Base-by-base conservation (phyloP, 2,888 invertebrate genomes). In the Drosophila crucigera region DNA sequence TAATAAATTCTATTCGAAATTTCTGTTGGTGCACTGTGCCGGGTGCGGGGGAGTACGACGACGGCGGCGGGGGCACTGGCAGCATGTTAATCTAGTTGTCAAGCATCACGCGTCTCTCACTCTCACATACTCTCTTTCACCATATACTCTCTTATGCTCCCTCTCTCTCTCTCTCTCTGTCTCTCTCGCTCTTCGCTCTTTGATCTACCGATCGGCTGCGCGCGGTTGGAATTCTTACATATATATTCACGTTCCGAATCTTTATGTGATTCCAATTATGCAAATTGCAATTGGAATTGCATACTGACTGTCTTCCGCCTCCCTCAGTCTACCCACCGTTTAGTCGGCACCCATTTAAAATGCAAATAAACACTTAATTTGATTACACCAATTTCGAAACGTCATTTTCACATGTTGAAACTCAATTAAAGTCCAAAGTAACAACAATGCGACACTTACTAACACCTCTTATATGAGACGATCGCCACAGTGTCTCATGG, bases 71-170 rank as follows among this genome's bases (percentile, higher is more conserved):
- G 41, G 3, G 30, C n/a, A 7, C 1, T 49, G 43, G 35, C 56
- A 66, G 65, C 47, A 49, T 73, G 50, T 68, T 84, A 86, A 84
- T 84, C 89, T 89, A 83, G 84, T 84, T 89, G 84, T 84, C 84
- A 84, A 88, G 84, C 75, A 83, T 78, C 53, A 31, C 39, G 31
- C 56, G 64, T 19, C 49, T 60, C 41, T 43, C 53, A 33, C 37
- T 19, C 55, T 55, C 55, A 33, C 37, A 28, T 37, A 33, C 37
- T 19, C 55, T 55, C 55, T 55, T 14, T 39, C 25, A 37, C 19
- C 11, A 25, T 33, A 28, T 35, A 54, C 55, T 58, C 59, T 28
- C 50, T 28, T 41, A 11, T 47, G 6, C 30, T 19, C 9, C n/a
- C 53, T 16, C 55, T 59, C 33, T 49, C 58, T 59, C 33, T 49